phyloP scores from a whole-genome alignment of 2,113 vertebrate species.

The Mirounga angustirostris region DNA sequence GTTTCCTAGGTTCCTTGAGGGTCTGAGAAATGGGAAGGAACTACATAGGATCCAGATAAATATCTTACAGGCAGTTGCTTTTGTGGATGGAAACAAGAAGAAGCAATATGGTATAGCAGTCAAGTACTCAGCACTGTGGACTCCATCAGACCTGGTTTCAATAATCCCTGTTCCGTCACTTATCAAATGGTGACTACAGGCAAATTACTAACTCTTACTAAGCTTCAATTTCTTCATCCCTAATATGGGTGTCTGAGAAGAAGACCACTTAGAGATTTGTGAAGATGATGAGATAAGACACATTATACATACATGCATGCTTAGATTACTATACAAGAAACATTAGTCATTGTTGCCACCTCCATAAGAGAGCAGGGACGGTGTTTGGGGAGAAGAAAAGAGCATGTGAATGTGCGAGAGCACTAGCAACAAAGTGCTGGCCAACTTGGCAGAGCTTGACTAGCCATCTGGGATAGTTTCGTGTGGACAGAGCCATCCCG shows the following conservation, averaged over 20 bases:
- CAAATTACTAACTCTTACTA: neutral
- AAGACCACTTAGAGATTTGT: neutral
- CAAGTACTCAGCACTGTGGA: neutral
- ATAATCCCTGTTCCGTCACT: neutral
- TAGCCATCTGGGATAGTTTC: neutral
- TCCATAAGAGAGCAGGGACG: neutral
- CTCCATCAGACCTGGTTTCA: neutral
- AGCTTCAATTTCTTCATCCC: neutral
- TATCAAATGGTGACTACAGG: neutral
- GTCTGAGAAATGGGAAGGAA: neutral
- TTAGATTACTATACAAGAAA: neutral
- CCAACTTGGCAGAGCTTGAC: neutral
- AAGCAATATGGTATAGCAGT: neutral
- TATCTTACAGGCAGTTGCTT: neutral
- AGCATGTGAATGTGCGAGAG: neutral
- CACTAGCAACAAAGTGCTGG: neutral
- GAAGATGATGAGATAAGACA: neutral
- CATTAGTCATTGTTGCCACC: neutral
- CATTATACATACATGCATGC: neutral
- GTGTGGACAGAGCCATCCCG: fast-evolving
- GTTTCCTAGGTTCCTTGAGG: neutral
- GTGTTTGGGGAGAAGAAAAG: neutral
- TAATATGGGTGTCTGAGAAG: neutral
- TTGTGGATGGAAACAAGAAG: neutral
- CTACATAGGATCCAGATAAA: neutral